Evolutionary conservation across 2,113 vertebrate genomes (phyloP).

Genomic region (Lates calcarifer): DNA sequence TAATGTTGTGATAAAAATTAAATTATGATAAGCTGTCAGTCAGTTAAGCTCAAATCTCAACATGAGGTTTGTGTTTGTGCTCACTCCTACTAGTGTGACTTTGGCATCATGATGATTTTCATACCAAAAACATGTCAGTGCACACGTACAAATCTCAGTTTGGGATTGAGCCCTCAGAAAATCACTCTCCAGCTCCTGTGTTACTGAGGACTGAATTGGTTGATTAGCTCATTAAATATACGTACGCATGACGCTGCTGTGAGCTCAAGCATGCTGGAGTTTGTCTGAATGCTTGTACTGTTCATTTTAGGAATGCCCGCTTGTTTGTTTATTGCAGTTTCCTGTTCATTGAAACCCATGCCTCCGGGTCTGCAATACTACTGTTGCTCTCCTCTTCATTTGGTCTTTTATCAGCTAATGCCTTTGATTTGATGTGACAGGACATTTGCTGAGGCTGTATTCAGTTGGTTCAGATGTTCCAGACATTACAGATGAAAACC

Average conservation of each 20-base stretch:
- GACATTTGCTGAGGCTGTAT: constrained; percentile 28
- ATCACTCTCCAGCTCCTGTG: neutral
- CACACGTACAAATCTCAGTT: constrained; percentile 4
- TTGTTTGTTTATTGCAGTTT: constrained; percentile 52
- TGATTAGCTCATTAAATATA: constrained; percentile 40
- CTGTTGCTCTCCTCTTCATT: constrained; percentile 41
- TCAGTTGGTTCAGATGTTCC: constrained; percentile 25
- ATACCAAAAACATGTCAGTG: constrained; percentile 19
- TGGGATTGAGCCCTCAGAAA: constrained; percentile 6
- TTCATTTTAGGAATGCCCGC: constrained; percentile 68
- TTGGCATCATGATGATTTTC: constrained; percentile 18
- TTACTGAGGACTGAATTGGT: constrained; percentile 6
- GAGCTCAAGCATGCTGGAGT: constrained; percentile 72
- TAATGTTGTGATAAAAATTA: constrained; percentile 9
- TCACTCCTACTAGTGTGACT: constrained; percentile 8
- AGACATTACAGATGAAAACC: constrained; percentile 30
- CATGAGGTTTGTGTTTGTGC: constrained; percentile 17
- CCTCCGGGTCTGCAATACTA: constrained; percentile 30
- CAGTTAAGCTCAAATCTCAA: constrained; percentile 29
- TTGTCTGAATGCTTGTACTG: constrained; percentile 57
- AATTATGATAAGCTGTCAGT: constrained; percentile 40
- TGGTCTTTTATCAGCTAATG: constrained; percentile 39
- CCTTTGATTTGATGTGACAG: constrained; percentile 48
- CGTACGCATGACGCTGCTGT: constrained; percentile 63
- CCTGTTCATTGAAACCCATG: constrained; percentile 24